Conservation (phyloP, 2,113 vertebrate genomes). For the Neogobius melanostomus region DNA sequence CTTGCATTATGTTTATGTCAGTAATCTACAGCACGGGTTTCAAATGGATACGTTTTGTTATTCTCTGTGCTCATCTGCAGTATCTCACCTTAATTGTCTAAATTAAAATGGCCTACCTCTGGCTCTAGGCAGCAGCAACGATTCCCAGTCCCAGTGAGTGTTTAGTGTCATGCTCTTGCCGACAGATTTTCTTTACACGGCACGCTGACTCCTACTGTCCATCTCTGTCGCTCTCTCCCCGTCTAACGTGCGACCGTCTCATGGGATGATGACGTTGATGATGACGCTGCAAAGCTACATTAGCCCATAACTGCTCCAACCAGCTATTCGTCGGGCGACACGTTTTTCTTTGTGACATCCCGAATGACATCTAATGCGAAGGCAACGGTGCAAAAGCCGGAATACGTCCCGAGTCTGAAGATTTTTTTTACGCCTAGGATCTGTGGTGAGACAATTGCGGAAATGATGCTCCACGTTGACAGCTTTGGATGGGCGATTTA, state of each 20-base stretch:
- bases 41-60: no score
- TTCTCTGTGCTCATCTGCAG: no score
- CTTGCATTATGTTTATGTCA: no score
- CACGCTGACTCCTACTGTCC: conserved; percentile 24
- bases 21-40: no score
- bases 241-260: conserved; percentile 26
- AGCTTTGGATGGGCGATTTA: neutral
- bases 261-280: neutral
- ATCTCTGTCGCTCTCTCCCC: neutral
- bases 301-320: conserved; percentile 40
- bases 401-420: conserved; percentile 7
- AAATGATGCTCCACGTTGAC: neutral
- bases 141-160: neutral
- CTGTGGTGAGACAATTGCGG: neutral
- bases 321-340: conserved; percentile 26
- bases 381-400: conserved; percentile 13
- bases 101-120: no score
- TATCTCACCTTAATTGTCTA: no score
- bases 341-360: conserved; percentile 36
- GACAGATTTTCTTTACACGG: conserved; percentile 1
- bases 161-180: neutral
- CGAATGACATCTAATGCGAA: conserved; percentile 43
- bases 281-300: conserved; percentile 38
- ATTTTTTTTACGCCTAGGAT: conserved; percentile 29
- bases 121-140: neutral